These are phyloP conservation scores for Uloborus diversus DNA, from an alignment of 1,140 invertebrate species.

Conservation along the genomic window DNA sequence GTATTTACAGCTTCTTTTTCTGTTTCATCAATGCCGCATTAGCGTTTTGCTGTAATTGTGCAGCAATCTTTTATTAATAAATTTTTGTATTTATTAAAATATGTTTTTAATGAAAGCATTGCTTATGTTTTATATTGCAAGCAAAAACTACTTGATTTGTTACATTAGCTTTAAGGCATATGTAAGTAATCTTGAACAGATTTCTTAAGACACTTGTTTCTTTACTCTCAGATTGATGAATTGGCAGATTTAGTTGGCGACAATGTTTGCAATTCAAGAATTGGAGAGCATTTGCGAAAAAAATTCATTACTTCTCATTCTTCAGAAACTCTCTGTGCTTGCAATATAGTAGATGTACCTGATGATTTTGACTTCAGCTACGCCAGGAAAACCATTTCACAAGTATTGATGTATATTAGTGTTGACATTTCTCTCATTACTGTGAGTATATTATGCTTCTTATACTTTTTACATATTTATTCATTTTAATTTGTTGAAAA, in stretches of 20 bases:
- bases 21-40: no score
- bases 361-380: neutral
- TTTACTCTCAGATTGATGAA: neutral
- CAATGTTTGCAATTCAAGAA: neutral
- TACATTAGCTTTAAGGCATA: no score
- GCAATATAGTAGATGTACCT: neutral
- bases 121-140: neutral
- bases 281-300: slow-evolving; percentile 2
- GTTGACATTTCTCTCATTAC: neutral
- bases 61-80: no score
- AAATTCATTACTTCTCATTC: slow-evolving; percentile 16
- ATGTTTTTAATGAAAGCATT: neutral
- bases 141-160: neutral
- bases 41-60: no score
- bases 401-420: slow-evolving; percentile 8
- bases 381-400: slow-evolving; percentile 13
- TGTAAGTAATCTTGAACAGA: no score
- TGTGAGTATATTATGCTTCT: neutral
- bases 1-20: no score
- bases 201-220: neutral
- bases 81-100: no score
- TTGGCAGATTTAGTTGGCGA: neutral
- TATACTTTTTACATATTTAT: no score
- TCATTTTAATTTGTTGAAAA: no score
- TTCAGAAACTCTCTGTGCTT: neutral